These are phyloP conservation scores for Gadopsis marmoratus DNA, from an alignment of 2,797 vertebrate species.

Conservation along the genomic window DNA sequence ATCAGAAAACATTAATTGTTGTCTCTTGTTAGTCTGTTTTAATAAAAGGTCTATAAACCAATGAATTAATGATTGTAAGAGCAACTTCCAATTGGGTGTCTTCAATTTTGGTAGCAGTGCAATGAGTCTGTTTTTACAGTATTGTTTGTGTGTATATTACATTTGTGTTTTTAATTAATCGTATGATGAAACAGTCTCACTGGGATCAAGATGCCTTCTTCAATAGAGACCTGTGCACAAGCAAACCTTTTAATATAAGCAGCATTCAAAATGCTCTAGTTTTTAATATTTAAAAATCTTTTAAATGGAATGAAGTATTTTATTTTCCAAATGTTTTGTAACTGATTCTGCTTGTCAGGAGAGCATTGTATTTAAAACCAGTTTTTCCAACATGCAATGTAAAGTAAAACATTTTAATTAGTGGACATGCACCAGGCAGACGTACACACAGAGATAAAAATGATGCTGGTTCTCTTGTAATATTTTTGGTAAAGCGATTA, in stretches of 20 bases:
- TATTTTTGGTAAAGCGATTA: not conserved
- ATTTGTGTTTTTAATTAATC: not conserved
- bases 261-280: not conserved
- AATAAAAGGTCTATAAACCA: not conserved
- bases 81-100: not conserved
- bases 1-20: not conserved
- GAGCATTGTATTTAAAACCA: not conserved
- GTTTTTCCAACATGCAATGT: not conserved
- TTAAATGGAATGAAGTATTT: not conserved
- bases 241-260: not conserved
- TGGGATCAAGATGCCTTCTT: too few relatives aligned
- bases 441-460: not conserved
- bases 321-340: not conserved
- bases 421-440: not conserved
- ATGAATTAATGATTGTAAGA: not conserved
- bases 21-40: not conserved
- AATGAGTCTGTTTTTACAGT: not conserved
- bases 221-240: too few relatives aligned
- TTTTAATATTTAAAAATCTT: not conserved
- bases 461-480: conserved; percentile 2
- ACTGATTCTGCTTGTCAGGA: too few relatives aligned
- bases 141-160: not conserved
- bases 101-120: not conserved
- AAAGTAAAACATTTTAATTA: not conserved
- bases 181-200: not conserved